Evolutionary conservation across 2,888 invertebrate species (phyloP), one percentile per base, ranked within the genome.

Genomic region (Cryptocephalus primarius): DNA sequence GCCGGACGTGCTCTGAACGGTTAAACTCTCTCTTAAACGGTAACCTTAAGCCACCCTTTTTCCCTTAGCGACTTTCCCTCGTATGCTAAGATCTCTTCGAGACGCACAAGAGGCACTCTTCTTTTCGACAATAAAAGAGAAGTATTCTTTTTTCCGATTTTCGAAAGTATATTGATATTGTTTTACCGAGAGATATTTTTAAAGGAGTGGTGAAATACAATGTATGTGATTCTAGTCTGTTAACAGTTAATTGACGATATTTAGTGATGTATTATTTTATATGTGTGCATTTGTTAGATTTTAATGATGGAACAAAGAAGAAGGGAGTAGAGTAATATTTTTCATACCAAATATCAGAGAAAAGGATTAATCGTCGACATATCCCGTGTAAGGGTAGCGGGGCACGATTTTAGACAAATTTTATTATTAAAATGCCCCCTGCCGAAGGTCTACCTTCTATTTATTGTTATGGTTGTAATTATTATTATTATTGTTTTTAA

Each of bases 191-290:
- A 49, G 52, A 55, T 59, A 58, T 57, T 54, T 50, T 55, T 52
- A 52, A 36, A 36, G 12, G 6, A 36, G 6, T 36, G 12, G 12
- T 36, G 45, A 54, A 48, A 53, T 53, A 48, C 47, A 53, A 54
- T 58, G 51, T 51, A 56, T 58, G 59, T 58, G 59, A 59, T 59
- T 60, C 59, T 60, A 60, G 60, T 60, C 60, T 58, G 52, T 54
- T 55, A 46, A 50, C 52, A 50, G 55, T 49, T 58, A 53, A 56
- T 55, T 58, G 55, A 55, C 39, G 33, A 33, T 47, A 44, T 13
- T 13, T 53, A 52, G 46, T 51, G 46, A 42, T 46, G 44, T 53
- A 58, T 58, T 57, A 53, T 57, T 54, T 55, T 55, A 42, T 58
- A 55, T 54, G 56, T 55, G 55, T 60, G 54, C 56, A 52, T 59